Evolutionary conservation across 2,113 vertebrate genomes (phyloP).

Genomic region (Zosterops lateralis): DNA sequence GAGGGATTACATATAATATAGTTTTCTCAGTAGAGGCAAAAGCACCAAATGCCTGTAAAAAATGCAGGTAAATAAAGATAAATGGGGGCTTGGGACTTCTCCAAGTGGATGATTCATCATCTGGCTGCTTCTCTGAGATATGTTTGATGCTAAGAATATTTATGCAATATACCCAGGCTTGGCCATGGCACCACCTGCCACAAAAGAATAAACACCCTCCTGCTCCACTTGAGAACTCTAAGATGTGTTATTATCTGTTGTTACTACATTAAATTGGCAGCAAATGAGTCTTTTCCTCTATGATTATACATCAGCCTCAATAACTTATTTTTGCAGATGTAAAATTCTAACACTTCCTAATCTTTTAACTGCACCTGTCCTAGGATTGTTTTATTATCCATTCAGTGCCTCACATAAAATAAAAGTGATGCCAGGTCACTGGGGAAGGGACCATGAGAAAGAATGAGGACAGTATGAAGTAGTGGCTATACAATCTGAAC

Average conservation of each 20-base stretch:
- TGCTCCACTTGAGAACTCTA: neutral
- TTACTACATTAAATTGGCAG: neutral
- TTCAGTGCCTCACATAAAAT: neutral
- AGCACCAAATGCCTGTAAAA: neutral
- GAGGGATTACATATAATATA: neutral
- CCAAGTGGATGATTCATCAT: neutral
- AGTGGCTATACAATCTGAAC: neutral
- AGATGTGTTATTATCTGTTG: neutral
- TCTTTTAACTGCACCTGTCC: neutral
- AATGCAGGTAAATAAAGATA: slow-evolving; percentile 22
- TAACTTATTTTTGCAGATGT: neutral
- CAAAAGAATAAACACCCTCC: neutral
- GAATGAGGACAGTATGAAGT: neutral
- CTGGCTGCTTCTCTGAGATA: neutral
- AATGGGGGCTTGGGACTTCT: neutral
- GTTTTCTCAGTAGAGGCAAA: slow-evolving; percentile 1
- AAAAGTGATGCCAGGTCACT: neutral
- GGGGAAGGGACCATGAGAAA: neutral
- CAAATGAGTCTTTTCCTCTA: neutral
- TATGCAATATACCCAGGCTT: neutral
- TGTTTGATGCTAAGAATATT: neutral
- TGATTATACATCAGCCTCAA: neutral
- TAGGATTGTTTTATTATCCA: neutral
- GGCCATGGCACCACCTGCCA: neutral
- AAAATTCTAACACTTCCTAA: neutral